Evolutionary conservation across 2,888 invertebrate genomes (phyloP), one percentile per base, ranked within the genome.

Genomic region (Nomada ferruginata): DNA sequence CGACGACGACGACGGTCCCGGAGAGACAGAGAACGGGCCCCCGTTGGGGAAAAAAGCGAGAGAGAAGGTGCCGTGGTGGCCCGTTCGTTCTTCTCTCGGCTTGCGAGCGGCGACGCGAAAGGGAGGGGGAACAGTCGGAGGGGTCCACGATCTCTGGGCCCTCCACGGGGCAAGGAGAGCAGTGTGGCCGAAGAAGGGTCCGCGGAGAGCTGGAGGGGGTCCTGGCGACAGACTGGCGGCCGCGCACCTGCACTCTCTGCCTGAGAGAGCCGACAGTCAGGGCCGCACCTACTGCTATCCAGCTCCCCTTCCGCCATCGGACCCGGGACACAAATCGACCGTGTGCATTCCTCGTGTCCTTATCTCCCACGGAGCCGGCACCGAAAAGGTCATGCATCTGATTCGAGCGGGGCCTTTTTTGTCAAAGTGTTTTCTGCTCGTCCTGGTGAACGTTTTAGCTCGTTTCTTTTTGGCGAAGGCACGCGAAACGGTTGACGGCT

Each of bases 201-300:
- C 82, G 77, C 82, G 86, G 80, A 26, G 36, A 47, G 57, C 57
- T 74, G 68, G 84, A 42, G 84, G 76, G 85, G 89, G 85, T 86
- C 87, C 91, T 92, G 92, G 92, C 92, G 92, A 92, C 92, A 92
- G 92, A 92, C 92, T 92, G 92, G 92, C 92, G 92, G 92, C 90
- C 90, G 92, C 92, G 91, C 92, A 92, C 92, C 92, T 92, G 92
- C 92, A 90, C 90, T 91, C 91, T 90, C 85, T 86, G 76, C 86
- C 82, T 78, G 87, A 84, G 86, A 79, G 86, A 85, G 85, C 87
- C 88, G 90, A 89, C 88, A 89, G 84, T 89, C 91, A 91, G 91
- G 91, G 91, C 88, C 91, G 91, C 91, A 91, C 90, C 91, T 91
- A 91, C 76, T 74, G 63, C 69, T 72, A 74, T 70, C 84, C 63